Base-by-base conservation (phyloP, 2,888 invertebrate genomes). In the Globia sparganii region DNA sequence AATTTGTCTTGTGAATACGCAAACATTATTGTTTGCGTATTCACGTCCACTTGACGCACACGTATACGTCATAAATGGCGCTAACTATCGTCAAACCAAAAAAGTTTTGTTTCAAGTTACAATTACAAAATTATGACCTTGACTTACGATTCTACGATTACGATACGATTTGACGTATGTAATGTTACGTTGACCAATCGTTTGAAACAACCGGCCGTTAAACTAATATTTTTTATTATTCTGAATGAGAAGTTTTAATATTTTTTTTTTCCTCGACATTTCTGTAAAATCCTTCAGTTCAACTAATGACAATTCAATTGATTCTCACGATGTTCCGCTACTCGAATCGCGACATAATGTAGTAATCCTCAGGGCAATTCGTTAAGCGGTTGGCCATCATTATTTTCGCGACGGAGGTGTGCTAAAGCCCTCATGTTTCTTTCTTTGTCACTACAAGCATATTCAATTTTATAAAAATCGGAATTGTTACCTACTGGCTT, bases 211-310 rank as follows among this genome's bases (percentile, higher is more conserved):
- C 21, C 49, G 25, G 3, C 21, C 21, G 21, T 25, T 25, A 59
- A 70, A 67, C 21, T 3, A 49, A 70, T 67, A 40, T 73, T 81
- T 65, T 65, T 70, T 56, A n/a, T 28, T 53, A 37, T 59, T 62
- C 25, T 56, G n/a, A 74, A 65, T 72, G 58, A 43, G 0, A 46
- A 72, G 34, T 43, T 79, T 64, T 69, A n/a, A 62, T 49, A 49
- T 9, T 64, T 71, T 49, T 9, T 64, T 71, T 49, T 67, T 67
- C 43, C 66, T 64, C 49, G 62, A 69, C 21, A 72, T 69, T 71
- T 49, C 71, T 72, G 34, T n/a, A 72, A 79, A 84, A 34, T 70
- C 28, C 66, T 75, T 46, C 37, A 75, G 67, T 72, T 70, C 56
- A 59, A 77, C 75, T 75, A 78, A 84, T 78, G 61, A 78, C 1